A percentile compares a stretch with the other conserved stretches of the same genome.
These are phyloP conservation scores for Bovichtus variegatus DNA, from an alignment of 2,797 vertebrate species.

Conservation along the genomic window DNA sequence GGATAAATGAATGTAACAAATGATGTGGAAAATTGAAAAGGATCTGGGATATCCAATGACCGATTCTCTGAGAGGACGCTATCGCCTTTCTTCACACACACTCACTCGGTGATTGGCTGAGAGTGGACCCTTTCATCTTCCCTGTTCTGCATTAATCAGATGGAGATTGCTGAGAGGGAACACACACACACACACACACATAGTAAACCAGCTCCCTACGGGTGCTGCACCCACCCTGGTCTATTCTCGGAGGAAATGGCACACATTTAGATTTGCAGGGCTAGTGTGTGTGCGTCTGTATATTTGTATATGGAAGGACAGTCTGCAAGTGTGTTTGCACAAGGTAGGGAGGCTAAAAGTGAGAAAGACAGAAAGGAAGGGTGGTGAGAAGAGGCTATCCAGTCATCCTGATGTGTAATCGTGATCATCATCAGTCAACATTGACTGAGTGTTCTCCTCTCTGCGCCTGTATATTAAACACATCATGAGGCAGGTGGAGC, in stretches of 20 bases:
- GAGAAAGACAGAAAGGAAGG: background rate
- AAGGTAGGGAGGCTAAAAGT: background rate
- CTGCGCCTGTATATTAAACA: constrained; percentile 16
- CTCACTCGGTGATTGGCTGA: constrained; percentile 33
- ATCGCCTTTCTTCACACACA: background rate
- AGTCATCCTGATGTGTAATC: constrained; percentile 16
- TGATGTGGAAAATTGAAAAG: constrained; percentile 31
- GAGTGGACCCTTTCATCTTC: constrained; percentile 14
- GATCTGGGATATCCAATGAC: constrained; percentile 10
- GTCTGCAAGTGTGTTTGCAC: background rate
- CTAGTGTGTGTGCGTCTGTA: background rate
- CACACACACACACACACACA: constrained; percentile 14
- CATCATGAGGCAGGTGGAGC: background rate
- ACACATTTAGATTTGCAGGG: constrained; percentile 7
- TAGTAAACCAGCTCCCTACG: background rate
- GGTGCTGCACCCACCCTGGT: background rate
- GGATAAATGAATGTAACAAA: constrained; percentile 9
- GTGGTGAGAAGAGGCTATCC: background rate
- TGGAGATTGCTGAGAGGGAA: constrained; percentile 30
- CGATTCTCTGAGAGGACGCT: background rate
- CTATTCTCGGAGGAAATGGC: constrained; percentile 22
- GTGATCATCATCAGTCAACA: constrained; percentile 13
- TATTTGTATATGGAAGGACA: background rate
- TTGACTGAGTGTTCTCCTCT: background rate
- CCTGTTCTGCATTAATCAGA: constrained; percentile 44